These are phyloP conservation scores for Eriocheir sinensis DNA, from an alignment of 1,140 invertebrate genomes.

Conservation along the genomic window DNA sequence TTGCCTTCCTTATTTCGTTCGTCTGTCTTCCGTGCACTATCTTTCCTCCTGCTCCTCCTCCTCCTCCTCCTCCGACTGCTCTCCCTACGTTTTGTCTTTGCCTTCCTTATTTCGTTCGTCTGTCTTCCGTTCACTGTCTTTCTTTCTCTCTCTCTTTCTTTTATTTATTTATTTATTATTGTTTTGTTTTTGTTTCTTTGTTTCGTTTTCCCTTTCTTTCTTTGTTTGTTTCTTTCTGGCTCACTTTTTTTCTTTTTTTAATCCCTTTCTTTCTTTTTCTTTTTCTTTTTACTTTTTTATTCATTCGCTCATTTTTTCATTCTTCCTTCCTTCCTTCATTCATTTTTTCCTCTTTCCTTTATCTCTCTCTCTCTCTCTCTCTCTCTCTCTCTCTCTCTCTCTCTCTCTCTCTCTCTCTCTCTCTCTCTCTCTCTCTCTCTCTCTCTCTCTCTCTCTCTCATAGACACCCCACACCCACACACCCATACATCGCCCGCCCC, in stretches of 20 bases:
- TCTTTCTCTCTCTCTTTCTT: slow-evolving; percentile 24
- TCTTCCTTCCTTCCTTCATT: not conserved
- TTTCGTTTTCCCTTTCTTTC: not conserved
- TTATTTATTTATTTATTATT: not conserved
- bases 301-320: too few relatives aligned
- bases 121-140: not conserved
- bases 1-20: not conserved
- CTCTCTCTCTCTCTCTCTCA: not conserved
- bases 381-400: too few relatives aligned
- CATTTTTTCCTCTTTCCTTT: too few relatives aligned
- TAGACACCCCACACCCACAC: not conserved
- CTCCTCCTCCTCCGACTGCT: not conserved
- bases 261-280: too few relatives aligned
- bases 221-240: not conserved
- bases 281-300: not conserved
- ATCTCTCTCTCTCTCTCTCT: not conserved
- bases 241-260: not conserved
- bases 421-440: not conserved
- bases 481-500: too few relatives aligned
- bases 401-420: not conserved
- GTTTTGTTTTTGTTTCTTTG: not conserved
- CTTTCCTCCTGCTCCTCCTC: too few relatives aligned
- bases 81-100: too few relatives aligned
- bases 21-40: not conserved
- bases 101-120: too few relatives aligned